phyloP scores from a whole-genome alignment of 1,140 invertebrate species.

The Drosophila sp. region DNA sequence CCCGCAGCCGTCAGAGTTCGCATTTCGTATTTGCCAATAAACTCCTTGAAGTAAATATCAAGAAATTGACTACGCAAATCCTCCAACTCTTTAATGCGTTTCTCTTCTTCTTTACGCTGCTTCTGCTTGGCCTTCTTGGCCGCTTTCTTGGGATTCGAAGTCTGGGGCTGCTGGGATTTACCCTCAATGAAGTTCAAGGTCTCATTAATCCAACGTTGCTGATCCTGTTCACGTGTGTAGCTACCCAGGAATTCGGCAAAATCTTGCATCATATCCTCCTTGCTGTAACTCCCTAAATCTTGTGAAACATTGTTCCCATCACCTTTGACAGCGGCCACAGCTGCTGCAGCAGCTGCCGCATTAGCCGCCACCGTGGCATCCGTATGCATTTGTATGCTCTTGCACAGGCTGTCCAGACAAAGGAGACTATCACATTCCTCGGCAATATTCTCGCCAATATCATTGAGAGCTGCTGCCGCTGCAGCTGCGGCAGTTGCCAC shows the following conservation, averaged over 20 bases:
- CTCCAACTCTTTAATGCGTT: slow-evolving; percentile 76
- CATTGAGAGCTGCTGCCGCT: slow-evolving; percentile 46
- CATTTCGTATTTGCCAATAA: slow-evolving; percentile 75
- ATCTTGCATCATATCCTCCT: slow-evolving; percentile 75
- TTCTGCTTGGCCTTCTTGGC: slow-evolving; percentile 82
- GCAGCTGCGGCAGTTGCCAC: slow-evolving; percentile 49
- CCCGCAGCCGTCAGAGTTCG: slow-evolving; percentile 65
- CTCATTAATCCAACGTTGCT: slow-evolving; percentile 78
- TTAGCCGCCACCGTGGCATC: slow-evolving; percentile 41
- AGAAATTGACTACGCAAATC: slow-evolving; percentile 77
- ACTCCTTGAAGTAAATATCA: slow-evolving; percentile 82
- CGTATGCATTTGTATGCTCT: slow-evolving; percentile 72
- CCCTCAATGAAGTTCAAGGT: slow-evolving; percentile 80
- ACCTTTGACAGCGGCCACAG: slow-evolving; percentile 31
- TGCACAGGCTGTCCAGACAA: slow-evolving; percentile 73
- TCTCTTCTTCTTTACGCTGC: slow-evolving; percentile 79
- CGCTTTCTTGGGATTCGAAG: slow-evolving; percentile 75
- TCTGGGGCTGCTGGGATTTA: slow-evolving; percentile 72
- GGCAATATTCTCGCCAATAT: slow-evolving; percentile 47
- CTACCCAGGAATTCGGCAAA: slow-evolving; percentile 76
- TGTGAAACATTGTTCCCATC: slow-evolving; percentile 26
- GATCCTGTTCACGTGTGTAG: slow-evolving; percentile 68
- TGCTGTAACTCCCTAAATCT: slow-evolving; percentile 53
- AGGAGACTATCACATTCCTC: slow-evolving; percentile 63
- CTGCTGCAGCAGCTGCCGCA: slow-evolving; percentile 37